These are phyloP conservation scores for Psittacula cyanocephala DNA, from an alignment of 2,113 vertebrate species.

Conservation along the genomic window DNA sequence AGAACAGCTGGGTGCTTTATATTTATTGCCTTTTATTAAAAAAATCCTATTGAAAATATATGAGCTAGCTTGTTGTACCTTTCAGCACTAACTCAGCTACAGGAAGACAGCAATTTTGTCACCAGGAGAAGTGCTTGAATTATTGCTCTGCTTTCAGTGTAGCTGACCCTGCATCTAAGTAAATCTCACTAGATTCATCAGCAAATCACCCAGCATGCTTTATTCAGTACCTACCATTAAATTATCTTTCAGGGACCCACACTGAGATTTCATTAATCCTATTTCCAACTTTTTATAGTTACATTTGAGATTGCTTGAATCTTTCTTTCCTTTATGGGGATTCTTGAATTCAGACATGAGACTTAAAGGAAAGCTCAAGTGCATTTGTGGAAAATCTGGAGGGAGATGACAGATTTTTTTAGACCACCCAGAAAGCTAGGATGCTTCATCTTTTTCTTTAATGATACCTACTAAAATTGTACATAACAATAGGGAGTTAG, in stretches of 20 bases:
- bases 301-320: background rate
- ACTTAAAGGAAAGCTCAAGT: background rate
- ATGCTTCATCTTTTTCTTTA: background rate
- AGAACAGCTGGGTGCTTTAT: background rate
- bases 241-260: background rate
- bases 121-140: background rate
- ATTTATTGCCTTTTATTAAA: background rate
- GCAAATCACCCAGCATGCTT: background rate
- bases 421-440: background rate
- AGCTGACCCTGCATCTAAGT: background rate
- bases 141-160: background rate
- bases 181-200: background rate
- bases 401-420: background rate
- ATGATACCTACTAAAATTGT: background rate
- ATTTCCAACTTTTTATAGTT: background rate
- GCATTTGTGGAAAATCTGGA: background rate
- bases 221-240: background rate
- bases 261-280: background rate
- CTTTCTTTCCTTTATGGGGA: background rate
- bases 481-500: background rate
- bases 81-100: background rate
- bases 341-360: background rate
- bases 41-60: background rate
- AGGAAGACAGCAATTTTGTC: background rate
- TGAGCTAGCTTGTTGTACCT: background rate